These are phyloP conservation scores for Pomacea maculata DNA, from an alignment of 1,140 invertebrate species.

Conservation along the genomic window DNA sequence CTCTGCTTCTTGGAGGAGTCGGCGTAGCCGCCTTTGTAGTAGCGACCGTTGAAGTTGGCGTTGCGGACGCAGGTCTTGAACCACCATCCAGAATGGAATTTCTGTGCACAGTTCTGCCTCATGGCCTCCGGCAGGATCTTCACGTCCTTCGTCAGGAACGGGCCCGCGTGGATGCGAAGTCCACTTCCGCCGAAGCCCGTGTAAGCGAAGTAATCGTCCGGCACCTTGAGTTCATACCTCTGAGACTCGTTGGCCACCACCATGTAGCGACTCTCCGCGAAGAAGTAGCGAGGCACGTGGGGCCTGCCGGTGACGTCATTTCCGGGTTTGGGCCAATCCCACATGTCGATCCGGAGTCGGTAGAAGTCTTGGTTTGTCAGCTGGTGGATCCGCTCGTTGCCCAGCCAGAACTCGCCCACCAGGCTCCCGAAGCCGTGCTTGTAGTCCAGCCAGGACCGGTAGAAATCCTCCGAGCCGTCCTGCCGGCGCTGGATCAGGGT, in stretches of 20 bases:
- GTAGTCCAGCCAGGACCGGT: slow-evolving; percentile 91
- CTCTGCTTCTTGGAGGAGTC: slow-evolving; percentile 11
- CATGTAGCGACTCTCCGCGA: slow-evolving; percentile 33
- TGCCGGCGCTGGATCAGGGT: slow-evolving; percentile 82
- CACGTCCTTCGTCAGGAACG: slow-evolving; percentile 34
- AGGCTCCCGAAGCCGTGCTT: slow-evolving; percentile 93
- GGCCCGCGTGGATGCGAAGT: slow-evolving; percentile 30
- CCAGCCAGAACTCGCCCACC: slow-evolving; percentile 71
- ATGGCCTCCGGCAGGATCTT: slow-evolving; percentile 1
- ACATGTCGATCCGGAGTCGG: slow-evolving; percentile 73
- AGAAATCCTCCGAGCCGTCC: slow-evolving; percentile 82
- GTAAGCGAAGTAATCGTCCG: slow-evolving; percentile 27
- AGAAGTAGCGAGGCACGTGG: slow-evolving; percentile 25
- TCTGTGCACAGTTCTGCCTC: slow-evolving; percentile 34
- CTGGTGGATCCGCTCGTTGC: slow-evolving; percentile 64
- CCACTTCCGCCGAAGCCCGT: slow-evolving; percentile 33
- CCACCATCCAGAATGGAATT: slow-evolving; percentile 45
- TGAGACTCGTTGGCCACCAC: slow-evolving; percentile 26
- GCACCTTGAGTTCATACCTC: slow-evolving; percentile 28
- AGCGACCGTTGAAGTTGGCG: slow-evolving; percentile 33
- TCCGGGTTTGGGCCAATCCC: slow-evolving; percentile 64
- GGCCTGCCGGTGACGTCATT: neutral
- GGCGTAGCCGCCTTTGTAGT: slow-evolving; percentile 27
- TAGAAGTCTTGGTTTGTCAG: slow-evolving; percentile 65
- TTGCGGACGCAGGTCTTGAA: slow-evolving; percentile 35